These are phyloP conservation scores for Lamproptera curius DNA, from an alignment of 2,888 invertebrate species.

Conservation along the genomic window DNA sequence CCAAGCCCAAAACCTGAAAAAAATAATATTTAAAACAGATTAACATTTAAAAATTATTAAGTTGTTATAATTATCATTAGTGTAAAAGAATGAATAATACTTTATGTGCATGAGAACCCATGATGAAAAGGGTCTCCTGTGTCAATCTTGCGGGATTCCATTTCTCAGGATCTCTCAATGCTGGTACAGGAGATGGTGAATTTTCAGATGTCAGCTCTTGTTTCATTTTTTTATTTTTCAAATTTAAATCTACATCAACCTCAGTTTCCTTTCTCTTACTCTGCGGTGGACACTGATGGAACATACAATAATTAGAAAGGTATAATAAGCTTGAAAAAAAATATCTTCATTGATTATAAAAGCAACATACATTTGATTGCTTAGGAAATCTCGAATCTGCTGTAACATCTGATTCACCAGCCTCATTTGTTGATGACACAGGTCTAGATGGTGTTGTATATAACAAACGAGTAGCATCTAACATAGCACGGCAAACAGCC, in stretches of 20 bases:
- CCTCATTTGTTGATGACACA: conserved; percentile 72
- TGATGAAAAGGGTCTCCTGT: conserved; percentile 86
- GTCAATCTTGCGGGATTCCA: conserved; percentile 86
- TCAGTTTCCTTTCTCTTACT: conserved; percentile 83
- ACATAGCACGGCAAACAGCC: conserved; percentile 86
- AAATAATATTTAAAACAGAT: neutral
- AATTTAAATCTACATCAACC: conserved; percentile 78
- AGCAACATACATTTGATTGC: conserved; percentile 44
- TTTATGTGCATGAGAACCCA: conserved; percentile 87
- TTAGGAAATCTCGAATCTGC: conserved; percentile 67
- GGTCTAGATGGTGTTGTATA: conserved; percentile 76
- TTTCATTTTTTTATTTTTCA: conserved; percentile 62
- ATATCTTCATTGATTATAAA: neutral
- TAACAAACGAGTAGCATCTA: conserved; percentile 87
- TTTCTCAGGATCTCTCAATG: conserved; percentile 79
- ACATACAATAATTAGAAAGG: too few relatives aligned
- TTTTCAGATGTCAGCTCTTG: conserved; percentile 57
- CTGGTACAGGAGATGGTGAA: conserved; percentile 61
- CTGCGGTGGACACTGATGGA: conserved; percentile 68
- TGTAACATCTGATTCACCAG: conserved; percentile 74
- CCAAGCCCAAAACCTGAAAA: conserved; percentile 81
- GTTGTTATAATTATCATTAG: too few relatives aligned
- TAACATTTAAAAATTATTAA: neutral
- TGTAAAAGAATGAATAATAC: conserved; percentile 33
- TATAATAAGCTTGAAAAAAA: too few relatives aligned